phyloP scores from a whole-genome alignment of 2,797 vertebrate genomes.

The Hypotaenidia okinawae region DNA sequence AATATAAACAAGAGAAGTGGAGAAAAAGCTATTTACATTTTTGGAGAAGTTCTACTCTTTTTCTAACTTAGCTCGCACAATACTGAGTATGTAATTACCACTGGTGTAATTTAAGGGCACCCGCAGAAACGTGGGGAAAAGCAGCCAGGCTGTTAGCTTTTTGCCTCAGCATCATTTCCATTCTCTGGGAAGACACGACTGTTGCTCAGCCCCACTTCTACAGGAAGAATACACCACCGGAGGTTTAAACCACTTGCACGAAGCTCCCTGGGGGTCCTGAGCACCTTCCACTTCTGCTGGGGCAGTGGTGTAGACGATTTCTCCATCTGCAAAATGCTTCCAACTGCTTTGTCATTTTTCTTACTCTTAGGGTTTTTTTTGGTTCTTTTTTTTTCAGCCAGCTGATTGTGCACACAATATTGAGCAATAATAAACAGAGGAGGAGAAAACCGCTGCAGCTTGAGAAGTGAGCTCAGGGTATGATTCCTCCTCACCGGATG shows the following conservation, averaged over 20 bases:
- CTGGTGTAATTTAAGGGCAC: neutral
- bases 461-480: conserved; percentile 52
- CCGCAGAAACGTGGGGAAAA: neutral
- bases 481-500: conserved; percentile 66
- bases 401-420: neutral
- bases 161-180: neutral
- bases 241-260: neutral
- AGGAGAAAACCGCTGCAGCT: conserved; percentile 21
- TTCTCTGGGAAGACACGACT: neutral
- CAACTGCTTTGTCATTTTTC: neutral
- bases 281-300: neutral
- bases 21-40: neutral
- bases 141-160: neutral
- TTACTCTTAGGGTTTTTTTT: neutral
- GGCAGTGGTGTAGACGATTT: neutral
- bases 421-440: conserved; percentile 50
- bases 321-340: neutral
- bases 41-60: neutral
- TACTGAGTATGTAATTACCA: neutral
- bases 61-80: fast-evolving
- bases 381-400: neutral
- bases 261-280: neutral
- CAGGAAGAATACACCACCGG: neutral
- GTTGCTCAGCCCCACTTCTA: neutral
- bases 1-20: neutral